Conservation (phyloP, 2,888 invertebrate species). For the Neria commutata region DNA sequence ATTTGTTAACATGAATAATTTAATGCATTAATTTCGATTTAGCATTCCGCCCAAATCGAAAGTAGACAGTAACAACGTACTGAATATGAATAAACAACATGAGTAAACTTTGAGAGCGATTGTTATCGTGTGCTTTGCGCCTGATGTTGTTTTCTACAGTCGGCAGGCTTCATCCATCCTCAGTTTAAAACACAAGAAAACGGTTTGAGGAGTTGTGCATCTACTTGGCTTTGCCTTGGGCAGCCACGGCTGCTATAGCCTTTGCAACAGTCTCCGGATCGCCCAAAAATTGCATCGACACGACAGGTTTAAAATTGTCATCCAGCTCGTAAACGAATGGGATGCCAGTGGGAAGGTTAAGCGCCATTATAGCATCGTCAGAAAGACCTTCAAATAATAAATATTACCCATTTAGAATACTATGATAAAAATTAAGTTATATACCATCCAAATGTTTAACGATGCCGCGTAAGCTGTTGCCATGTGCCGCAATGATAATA, state of each 20-base stretch:
- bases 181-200: too few species aligned
- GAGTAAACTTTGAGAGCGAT: too few species aligned
- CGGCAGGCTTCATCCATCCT: too few species aligned
- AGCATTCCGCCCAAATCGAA: too few species aligned
- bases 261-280: slow-evolving; percentile 82
- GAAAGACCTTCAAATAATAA: slow-evolving; percentile 66
- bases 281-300: slow-evolving; percentile 79
- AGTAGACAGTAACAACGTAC: too few species aligned
- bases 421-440: slow-evolving; percentile 38
- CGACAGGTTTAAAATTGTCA: slow-evolving; percentile 76
- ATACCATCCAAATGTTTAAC: slow-evolving; percentile 86
- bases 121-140: too few species aligned
- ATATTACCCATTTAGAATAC: not conserved
- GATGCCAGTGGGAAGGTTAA: slow-evolving; percentile 82
- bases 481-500: slow-evolving; percentile 86
- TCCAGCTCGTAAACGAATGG: slow-evolving; percentile 82
- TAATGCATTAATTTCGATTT: too few species aligned
- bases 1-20: too few species aligned
- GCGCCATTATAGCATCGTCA: slow-evolving; percentile 77
- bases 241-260: slow-evolving; percentile 81
- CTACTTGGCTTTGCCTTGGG: slow-evolving; percentile 77
- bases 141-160: too few species aligned
- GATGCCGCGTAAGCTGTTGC: slow-evolving; percentile 85
- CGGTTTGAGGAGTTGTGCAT: slow-evolving; percentile 53
- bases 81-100: too few species aligned